Percentiles rank a stretch among this genome's conserved stretches.
phyloP scores from a whole-genome alignment of 2,113 vertebrate species.

The Rhinolophus sinicus region DNA sequence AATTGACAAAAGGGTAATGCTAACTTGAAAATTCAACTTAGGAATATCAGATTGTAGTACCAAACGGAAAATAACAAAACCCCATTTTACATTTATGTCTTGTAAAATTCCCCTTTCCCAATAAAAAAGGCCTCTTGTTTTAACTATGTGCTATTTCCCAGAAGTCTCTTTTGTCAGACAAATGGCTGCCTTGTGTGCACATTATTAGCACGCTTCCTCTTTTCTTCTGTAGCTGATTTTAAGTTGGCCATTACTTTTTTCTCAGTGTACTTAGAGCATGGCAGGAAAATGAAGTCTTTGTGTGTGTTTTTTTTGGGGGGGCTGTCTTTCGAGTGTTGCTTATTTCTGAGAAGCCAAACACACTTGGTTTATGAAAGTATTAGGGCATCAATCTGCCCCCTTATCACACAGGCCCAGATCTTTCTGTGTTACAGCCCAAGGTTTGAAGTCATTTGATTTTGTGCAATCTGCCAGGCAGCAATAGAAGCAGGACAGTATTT shows the following conservation, averaged over 20 bases:
- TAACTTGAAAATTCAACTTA: conserved; percentile 39
- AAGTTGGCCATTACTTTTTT: background rate
- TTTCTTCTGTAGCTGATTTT: conserved; percentile 42
- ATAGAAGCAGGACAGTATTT: background rate
- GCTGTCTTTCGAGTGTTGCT: background rate
- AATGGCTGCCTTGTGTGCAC: conserved; percentile 28
- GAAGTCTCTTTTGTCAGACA: conserved; percentile 5
- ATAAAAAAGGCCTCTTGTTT: background rate
- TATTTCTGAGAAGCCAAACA: background rate
- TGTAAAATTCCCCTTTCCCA: conserved; percentile 21
- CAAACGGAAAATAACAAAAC: conserved; percentile 27
- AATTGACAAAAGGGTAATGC: background rate
- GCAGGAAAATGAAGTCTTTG: background rate
- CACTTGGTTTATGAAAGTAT: background rate
- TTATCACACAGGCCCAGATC: background rate
- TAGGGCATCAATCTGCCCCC: background rate
- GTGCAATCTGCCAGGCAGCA: background rate
- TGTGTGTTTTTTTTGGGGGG: background rate
- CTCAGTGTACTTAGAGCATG: background rate
- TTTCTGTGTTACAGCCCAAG: background rate
- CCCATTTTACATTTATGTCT: background rate
- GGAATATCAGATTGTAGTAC: background rate
- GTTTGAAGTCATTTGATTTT: background rate
- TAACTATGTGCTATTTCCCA: conserved; percentile 15
- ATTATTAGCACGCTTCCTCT: background rate